Evolutionary conservation across 2,113 vertebrate genomes (phyloP).

Genomic region (Vicugna pacos): DNA sequence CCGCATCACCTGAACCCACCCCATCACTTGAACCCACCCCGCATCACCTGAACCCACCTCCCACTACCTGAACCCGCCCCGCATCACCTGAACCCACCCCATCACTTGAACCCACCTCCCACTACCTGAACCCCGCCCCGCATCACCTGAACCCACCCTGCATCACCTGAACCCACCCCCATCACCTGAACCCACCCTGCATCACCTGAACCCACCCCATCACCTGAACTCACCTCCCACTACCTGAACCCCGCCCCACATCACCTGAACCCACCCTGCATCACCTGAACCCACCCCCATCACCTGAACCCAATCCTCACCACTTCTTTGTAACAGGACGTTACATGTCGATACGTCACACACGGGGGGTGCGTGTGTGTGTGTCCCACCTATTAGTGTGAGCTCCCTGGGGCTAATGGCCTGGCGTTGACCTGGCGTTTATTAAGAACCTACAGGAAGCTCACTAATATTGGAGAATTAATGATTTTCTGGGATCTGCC

Average conservation of each 20-base stretch:
- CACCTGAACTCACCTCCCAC: fast-evolving
- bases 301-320: no score
- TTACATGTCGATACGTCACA: no score
- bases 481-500: not conserved
- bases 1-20: no score
- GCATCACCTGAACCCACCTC: no score
- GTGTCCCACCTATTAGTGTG: not conserved
- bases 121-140: no score
- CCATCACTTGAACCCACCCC: no score
- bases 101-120: not conserved
- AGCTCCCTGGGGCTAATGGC: not conserved
- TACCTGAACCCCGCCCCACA: fast-evolving
- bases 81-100: not conserved
- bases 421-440: not conserved
- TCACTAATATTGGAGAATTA: not conserved
- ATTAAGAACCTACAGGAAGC: not conserved
- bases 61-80: fast-evolving
- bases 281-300: not conserved
- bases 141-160: no score
- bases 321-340: no score
- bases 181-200: not conserved
- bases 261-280: fast-evolving
- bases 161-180: no score
- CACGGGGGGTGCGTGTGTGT: not conserved
- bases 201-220: no score